These are phyloP conservation scores for Hyperoplus lanceolatus DNA, from an alignment of 2,797 vertebrate species.

Conservation along the genomic window DNA sequence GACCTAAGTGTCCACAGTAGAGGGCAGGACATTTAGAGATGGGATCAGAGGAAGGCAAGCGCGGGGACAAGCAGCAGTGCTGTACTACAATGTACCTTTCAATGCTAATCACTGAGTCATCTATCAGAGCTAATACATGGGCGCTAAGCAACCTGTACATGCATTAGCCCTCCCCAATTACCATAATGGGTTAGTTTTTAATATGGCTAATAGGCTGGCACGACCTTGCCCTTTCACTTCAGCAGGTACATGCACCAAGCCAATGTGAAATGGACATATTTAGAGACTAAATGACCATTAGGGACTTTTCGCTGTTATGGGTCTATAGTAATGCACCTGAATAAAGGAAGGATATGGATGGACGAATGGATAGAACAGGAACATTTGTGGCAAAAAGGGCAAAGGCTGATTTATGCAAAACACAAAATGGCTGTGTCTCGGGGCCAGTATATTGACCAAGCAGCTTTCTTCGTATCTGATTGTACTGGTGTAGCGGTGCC, in stretches of 20 bases:
- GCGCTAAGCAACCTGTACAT: constrained; percentile 86
- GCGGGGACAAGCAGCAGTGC: constrained; percentile 47
- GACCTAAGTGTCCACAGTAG: constrained; percentile 66
- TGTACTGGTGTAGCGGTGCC: constrained; percentile 72
- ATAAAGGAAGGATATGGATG: constrained; percentile 46
- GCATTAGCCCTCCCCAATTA: constrained; percentile 87
- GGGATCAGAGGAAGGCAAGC: constrained; percentile 65
- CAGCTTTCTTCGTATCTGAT: constrained; percentile 76
- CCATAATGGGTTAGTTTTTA: constrained; percentile 89
- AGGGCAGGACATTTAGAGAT: constrained; percentile 67
- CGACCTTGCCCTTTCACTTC: constrained; percentile 87
- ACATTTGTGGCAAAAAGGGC: constrained; percentile 62
- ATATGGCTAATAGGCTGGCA: constrained; percentile 89
- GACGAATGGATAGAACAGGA: constrained; percentile 56
- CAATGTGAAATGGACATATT: constrained; percentile 83
- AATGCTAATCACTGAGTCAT: constrained; percentile 84
- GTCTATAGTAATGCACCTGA: constrained; percentile 66
- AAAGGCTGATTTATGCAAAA: constrained; percentile 63
- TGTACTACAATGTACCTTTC: constrained; percentile 78
- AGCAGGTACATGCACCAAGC: constrained; percentile 80
- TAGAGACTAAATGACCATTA: constrained; percentile 83
- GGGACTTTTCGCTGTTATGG: constrained; percentile 75
- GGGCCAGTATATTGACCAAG: constrained; percentile 62
- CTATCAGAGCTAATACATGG: constrained; percentile 88
- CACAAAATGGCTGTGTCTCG: constrained; percentile 70